Base-by-base conservation (phyloP, 2,797 vertebrate species). In the Paramormyrops hopkinsi region DNA sequence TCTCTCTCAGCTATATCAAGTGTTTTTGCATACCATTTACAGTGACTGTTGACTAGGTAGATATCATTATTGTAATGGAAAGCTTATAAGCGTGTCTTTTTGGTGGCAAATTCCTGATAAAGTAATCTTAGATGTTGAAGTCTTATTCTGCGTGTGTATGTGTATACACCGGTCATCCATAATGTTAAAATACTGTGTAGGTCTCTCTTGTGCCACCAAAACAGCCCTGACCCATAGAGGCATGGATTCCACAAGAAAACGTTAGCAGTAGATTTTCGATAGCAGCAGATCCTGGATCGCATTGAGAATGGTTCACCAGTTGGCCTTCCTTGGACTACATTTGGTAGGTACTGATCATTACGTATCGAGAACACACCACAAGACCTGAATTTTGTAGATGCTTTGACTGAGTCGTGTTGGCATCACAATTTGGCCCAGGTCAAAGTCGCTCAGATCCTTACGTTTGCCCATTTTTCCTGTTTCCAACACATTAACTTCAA, bases 1-100 rank as follows among this genome's bases (percentile, higher is more conserved):
- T 69, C 51, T 84, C 14, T 69, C 76, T 84, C 9, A 59, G 33
- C 53, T 84, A 22, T 84, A 41, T 48, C 54, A n/a, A 87, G 33
- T 87, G 53, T 41, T 87, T 65, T 51, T 89, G 53, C 54, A 85
- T 85, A 65, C 88, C 56, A 65, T 62, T 48, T 86, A 59, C 83
- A 69, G 37, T 51, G 25, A 56, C 83, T 69, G 44, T 69, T 86
- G 54, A 69, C 59, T 53, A 62, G 37, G 41, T 29, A 33, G 37
- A 85, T 62, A 29, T 25, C 46, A 53, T 89, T 89, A 86, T 7
- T 9, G 25, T n/a, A 62, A 85, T 85, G 73, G 79, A 50, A 73
- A n/a, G 22, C n/a, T 54, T 53, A 86, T 53, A 53, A 51, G 48
- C 9, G 11, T n/a, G 37, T 56, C 29, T 82, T 54, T 37, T 46